These are phyloP conservation scores for Timandra comae DNA, from an alignment of 2,888 invertebrate species.

Conservation along the genomic window DNA sequence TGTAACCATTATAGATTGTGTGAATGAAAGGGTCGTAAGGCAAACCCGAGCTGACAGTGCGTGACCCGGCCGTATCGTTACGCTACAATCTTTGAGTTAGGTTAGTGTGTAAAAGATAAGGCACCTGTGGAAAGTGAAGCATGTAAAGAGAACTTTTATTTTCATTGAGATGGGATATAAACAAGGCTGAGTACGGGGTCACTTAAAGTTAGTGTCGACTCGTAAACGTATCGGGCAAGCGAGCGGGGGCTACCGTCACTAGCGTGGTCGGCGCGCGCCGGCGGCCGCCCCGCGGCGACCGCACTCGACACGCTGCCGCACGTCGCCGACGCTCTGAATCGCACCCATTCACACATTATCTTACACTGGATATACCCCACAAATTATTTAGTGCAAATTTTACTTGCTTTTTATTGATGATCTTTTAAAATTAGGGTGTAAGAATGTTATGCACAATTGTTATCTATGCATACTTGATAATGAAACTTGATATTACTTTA, in stretches of 20 bases:
- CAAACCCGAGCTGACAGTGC: slow-evolving; percentile 8
- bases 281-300: slow-evolving; percentile 69
- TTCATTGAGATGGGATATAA: slow-evolving; percentile 65
- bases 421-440: too few relatives aligned
- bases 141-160: slow-evolving; percentile 49
- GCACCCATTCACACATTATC: slow-evolving; percentile 66
- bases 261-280: slow-evolving; percentile 24
- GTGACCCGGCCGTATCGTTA: slow-evolving; percentile 8
- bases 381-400: too few relatives aligned
- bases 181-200: slow-evolving; percentile 66
- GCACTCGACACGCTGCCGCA: slow-evolving; percentile 73
- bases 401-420: too few relatives aligned
- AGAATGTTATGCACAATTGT: too few relatives aligned
- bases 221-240: slow-evolving; percentile 69
- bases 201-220: slow-evolving; percentile 70
- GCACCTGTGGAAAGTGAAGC: slow-evolving; percentile 36
- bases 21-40: slow-evolving; percentile 16
- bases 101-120: slow-evolving; percentile 1
- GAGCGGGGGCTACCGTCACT: slow-evolving; percentile 45
- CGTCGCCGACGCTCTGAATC: slow-evolving; percentile 71
- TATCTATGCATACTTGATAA: too few relatives aligned
- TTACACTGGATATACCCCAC: slow-evolving; percentile 38
- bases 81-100: slow-evolving; percentile 8
- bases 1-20: background rate
- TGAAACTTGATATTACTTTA: too few relatives aligned